These are phyloP conservation scores for Sesamia inferens DNA, from an alignment of 2,888 invertebrate species.

Conservation along the genomic window DNA sequence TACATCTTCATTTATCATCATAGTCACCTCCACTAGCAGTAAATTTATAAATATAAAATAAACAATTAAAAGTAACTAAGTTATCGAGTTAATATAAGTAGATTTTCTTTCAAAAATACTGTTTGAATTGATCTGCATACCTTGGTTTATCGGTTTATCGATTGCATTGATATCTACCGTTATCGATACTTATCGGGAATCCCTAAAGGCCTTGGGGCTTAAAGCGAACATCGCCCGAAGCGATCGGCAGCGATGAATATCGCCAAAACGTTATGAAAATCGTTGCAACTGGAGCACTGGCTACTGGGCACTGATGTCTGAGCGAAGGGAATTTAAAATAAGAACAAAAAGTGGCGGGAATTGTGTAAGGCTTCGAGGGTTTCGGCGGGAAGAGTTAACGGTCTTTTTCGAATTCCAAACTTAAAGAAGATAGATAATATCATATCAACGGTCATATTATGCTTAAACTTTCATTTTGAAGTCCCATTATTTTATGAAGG, in stretches of 20 bases:
- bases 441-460: no score
- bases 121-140: constrained; percentile 47
- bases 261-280: constrained; percentile 70
- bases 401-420: constrained; percentile 15
- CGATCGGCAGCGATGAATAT: constrained; percentile 61
- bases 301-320: constrained; percentile 63
- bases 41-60: background rate
- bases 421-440: no score
- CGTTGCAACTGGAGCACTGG: constrained; percentile 65
- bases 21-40: background rate
- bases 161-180: constrained; percentile 50
- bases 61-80: background rate
- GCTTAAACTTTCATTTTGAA: background rate
- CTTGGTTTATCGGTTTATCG: constrained; percentile 51
- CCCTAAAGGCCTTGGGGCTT: constrained; percentile 57
- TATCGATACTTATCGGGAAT: constrained; percentile 61
- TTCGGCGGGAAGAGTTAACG: constrained; percentile 59
- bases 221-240: constrained; percentile 46
- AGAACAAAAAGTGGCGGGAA: constrained; percentile 65
- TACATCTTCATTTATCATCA: no score
- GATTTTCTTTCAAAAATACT: constrained; percentile 42
- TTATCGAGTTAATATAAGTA: constrained; percentile 28
- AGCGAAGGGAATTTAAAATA: constrained; percentile 65
- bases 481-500: background rate
- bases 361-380: constrained; percentile 67